Evolutionary conservation across 2,113 vertebrate species (phyloP), one percentile per base, ranked within the genome.

Genomic region (Colistium nudipinnis): DNA sequence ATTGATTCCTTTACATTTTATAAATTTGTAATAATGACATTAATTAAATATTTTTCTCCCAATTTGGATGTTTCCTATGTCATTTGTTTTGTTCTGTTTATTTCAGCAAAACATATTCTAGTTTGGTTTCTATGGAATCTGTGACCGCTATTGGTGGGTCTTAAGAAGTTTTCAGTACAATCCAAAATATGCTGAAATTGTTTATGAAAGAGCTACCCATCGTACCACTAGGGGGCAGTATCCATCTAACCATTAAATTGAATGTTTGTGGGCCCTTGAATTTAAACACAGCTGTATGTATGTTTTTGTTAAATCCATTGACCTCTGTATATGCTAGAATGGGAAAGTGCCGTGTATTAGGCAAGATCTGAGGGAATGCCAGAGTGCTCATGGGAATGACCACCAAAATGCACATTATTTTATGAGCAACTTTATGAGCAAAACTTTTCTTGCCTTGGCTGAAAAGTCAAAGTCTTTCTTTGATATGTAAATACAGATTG

Each of bases 1-100:
- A 70, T 74, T 76, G 74, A 80, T 59, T 62, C 66, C 74, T 89
- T 90, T 70, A 76, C 69, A 73, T 90, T 89, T 89, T 87, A 87
- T 87, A 90, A 62, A 87, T 80, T 89, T 92, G 84, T 87, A 84
- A 88, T 85, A 71, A 87, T 83, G 53, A 33, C 66, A 90, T 88
- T 92, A 81, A 93, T 93, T 89, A 87, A 88, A 87, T 83, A 74
- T 69, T 90, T 87, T 85, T 91, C 90, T 92, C 87, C 81, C 76
- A 86, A 70, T 30, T 72, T 41, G 63, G 33, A 71, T 43, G 22
- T 61, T 13, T 51, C n/a, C n/a, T n/a, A n/a, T 6, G 16, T n/a
- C 2, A 6, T 20, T 31, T 4, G 4, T n/a, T 47, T 69, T 68
- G 16, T 61, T 24, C 6, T 9, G 61, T 39, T 25, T 44, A 8